A percentile compares a stretch with the other conserved stretches of the same genome.
Evolutionary conservation across 2,797 vertebrate species (phyloP).

Genomic region (Sebastes hubbsi): DNA sequence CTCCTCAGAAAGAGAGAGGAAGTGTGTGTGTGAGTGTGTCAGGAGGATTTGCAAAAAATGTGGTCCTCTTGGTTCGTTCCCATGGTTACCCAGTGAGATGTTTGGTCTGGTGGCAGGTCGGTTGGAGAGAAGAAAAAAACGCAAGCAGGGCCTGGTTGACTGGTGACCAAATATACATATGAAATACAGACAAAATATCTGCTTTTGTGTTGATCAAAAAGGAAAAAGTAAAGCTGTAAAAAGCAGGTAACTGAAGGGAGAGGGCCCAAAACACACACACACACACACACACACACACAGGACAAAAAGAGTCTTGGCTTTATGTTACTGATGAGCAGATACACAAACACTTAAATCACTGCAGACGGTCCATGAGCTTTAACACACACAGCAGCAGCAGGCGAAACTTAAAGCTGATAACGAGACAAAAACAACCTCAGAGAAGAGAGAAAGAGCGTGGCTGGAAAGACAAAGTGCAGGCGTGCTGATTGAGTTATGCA

Average conservation of each 20-base stretch:
- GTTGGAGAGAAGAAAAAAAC: slow-evolving; percentile 15
- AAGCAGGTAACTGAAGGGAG: slow-evolving; percentile 41
- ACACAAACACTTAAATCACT: slow-evolving; percentile 54
- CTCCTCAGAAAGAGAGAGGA: slow-evolving; percentile 15
- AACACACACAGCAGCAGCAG: slow-evolving; percentile 16
- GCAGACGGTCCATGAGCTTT: slow-evolving; percentile 23
- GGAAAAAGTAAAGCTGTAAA: slow-evolving; percentile 25
- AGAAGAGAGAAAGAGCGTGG: slow-evolving; percentile 41
- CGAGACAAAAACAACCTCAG: slow-evolving; percentile 7
- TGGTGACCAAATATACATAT: slow-evolving; percentile 1
- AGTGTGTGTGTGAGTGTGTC: slow-evolving; percentile 7
- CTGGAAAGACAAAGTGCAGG: slow-evolving; percentile 82
- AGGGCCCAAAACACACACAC: slow-evolving; percentile 23
- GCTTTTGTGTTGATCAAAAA: slow-evolving; percentile 35
- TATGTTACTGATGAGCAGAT: slow-evolving; percentile 52
- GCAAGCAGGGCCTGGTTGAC: slow-evolving; percentile 28
- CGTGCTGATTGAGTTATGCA: slow-evolving; percentile 78
- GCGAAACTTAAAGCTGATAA: slow-evolving; percentile 60
- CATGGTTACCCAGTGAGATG: slow-evolving; percentile 57
- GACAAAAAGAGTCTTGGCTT: slow-evolving; percentile 54
- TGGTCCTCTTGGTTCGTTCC: slow-evolving; percentile 56
- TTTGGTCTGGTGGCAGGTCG: slow-evolving; percentile 59
- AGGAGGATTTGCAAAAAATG: slow-evolving; percentile 46
- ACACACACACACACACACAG: slow-evolving; percentile 12
- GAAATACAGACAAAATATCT: slow-evolving; percentile 19